These are phyloP conservation scores for Tetrax tetrax DNA, from an alignment of 2,113 vertebrate species.

Conservation along the genomic window DNA sequence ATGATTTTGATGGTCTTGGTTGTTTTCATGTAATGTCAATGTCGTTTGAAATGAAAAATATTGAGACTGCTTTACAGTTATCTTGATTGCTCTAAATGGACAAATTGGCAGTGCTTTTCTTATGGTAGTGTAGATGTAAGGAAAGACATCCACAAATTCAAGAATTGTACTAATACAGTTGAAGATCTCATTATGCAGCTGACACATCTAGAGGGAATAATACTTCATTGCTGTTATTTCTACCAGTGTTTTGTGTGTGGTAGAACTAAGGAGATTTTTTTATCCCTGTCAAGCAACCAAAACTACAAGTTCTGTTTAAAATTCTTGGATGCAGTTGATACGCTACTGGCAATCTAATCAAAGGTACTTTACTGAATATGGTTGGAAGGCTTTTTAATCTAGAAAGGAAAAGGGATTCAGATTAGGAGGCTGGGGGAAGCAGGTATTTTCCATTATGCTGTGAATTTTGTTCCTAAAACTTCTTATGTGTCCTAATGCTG, in stretches of 20 bases:
- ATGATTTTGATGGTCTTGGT: not conserved
- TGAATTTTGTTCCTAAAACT: not conserved
- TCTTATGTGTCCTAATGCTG: not conserved
- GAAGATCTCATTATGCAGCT: slow-evolving; percentile 6
- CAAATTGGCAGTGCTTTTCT: not conserved
- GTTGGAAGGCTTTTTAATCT: not conserved
- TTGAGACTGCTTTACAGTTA: not conserved
- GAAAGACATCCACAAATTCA: not conserved
- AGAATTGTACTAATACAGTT: slow-evolving; percentile 5
- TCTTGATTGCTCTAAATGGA: not conserved
- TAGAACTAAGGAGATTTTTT: not conserved
- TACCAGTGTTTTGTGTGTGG: not conserved
- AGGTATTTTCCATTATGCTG: not conserved
- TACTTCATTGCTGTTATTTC: slow-evolving; percentile 16
- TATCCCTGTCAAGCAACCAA: not conserved
- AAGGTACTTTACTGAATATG: not conserved
- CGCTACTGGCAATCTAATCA: not conserved
- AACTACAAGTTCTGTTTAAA: not conserved
- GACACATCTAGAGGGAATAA: slow-evolving; percentile 21
- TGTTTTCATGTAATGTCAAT: not conserved
- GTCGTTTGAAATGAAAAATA: slow-evolving; percentile 23
- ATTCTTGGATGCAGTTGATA: not conserved
- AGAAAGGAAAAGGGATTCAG: not conserved
- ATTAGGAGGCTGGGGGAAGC: not conserved
- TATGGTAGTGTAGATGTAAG: not conserved